A percentile compares a stretch with the other conserved stretches of the same genome.
phyloP scores from a whole-genome alignment of 2,113 vertebrate genomes.

The Drymodes brunneopygia region DNA sequence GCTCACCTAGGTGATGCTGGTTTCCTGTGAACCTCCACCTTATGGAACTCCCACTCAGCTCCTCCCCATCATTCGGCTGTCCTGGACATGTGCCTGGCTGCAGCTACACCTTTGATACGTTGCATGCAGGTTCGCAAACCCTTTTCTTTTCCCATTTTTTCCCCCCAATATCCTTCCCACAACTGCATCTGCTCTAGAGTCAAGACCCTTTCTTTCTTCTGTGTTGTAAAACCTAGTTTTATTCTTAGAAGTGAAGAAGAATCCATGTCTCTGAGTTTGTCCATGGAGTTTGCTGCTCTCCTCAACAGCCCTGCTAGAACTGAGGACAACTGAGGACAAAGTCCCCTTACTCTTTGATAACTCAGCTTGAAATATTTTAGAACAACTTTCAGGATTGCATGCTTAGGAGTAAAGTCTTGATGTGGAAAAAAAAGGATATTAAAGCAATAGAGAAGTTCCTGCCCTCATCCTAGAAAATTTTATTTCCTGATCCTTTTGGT shows the following conservation, averaged over 20 bases:
- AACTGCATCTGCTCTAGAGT: background rate
- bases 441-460: background rate
- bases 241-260: background rate
- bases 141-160: background rate
- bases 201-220: background rate
- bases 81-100: background rate
- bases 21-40: background rate
- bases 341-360: background rate
- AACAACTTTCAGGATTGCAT: background rate
- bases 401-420: background rate
- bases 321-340: too few species aligned
- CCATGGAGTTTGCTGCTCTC: background rate
- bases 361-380: background rate
- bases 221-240: background rate
- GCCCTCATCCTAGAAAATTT: background rate
- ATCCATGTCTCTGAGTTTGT: background rate
- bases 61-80: background rate
- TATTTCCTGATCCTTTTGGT: background rate
- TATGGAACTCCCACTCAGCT: background rate
- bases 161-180: background rate
- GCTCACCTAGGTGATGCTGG: background rate
- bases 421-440: background rate
- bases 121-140: background rate
- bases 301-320: background rate
- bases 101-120: background rate